Evolutionary conservation across 2,797 vertebrate genomes (phyloP).

Genomic region (Antrozous pallidus): DNA sequence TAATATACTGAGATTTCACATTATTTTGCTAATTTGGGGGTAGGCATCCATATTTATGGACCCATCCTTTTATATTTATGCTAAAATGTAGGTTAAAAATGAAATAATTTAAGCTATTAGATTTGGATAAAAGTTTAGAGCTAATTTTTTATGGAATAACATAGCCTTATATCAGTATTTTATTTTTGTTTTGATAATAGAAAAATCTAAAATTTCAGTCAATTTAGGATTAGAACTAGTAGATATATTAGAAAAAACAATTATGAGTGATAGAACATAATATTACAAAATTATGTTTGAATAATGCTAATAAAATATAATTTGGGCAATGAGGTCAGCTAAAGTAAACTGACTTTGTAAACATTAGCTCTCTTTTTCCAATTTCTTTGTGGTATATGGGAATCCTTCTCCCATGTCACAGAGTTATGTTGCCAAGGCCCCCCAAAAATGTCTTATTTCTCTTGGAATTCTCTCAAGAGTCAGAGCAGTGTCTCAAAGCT

Average conservation of each 20-base stretch:
- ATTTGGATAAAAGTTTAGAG: background rate
- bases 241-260: background rate
- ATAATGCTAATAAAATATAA: background rate
- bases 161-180: background rate
- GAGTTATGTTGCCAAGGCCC: background rate
- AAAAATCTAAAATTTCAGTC: background rate
- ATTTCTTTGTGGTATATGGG: background rate
- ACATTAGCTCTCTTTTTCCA: background rate
- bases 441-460: background rate
- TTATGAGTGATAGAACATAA: background rate
- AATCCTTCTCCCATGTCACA: background rate
- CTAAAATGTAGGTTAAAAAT: background rate
- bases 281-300: background rate
- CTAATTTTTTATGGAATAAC: conserved; percentile 1
- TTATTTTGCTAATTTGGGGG: background rate
- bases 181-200: background rate
- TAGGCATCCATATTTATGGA: background rate
- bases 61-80: background rate
- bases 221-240: background rate
- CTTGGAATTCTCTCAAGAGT: background rate
- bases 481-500: background rate
- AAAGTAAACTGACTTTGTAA: background rate
- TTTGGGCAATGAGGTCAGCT: background rate
- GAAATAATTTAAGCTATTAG: conserved; percentile 1
- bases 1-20: background rate